phyloP scores from a whole-genome alignment of 1,140 invertebrate genomes.

The Eriocheir sinensis region DNA sequence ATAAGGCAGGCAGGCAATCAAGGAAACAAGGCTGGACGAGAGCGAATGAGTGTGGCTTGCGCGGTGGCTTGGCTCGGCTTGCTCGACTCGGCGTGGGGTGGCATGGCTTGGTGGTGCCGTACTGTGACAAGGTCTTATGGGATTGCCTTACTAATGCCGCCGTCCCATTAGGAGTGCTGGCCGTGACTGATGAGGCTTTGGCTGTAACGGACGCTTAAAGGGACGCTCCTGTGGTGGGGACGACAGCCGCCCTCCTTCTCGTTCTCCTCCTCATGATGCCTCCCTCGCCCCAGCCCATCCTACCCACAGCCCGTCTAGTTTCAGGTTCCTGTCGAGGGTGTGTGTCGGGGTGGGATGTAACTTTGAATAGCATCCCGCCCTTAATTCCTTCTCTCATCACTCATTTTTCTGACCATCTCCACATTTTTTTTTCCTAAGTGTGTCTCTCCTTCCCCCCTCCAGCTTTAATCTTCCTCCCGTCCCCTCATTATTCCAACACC shows the following conservation, averaged over 20 bases:
- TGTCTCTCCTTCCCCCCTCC: background rate
- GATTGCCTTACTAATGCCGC: slow-evolving; percentile 22
- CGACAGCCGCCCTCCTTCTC: too few species aligned
- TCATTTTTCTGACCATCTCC: background rate
- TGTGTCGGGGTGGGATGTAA: too few species aligned
- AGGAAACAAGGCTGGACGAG: too few species aligned
- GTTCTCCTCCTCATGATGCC: too few species aligned
- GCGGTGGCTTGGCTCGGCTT: too few species aligned
- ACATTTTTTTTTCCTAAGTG: background rate
- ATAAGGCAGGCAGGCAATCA: too few species aligned
- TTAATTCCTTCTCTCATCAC: background rate
- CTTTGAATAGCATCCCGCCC: background rate
- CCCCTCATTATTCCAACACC: background rate
- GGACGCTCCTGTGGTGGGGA: background rate
- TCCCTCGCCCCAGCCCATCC: background rate
- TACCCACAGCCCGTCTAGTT: too few species aligned
- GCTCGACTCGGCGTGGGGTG: background rate
- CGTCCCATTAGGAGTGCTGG: background rate
- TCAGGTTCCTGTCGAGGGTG: too few species aligned
- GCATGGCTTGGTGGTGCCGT: background rate
- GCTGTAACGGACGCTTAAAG: slow-evolving; percentile 22
- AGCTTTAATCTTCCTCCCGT: background rate
- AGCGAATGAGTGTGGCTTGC: too few species aligned
- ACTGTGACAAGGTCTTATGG: slow-evolving; percentile 23
- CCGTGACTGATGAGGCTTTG: slow-evolving; percentile 20